Conservation (phyloP, 2,797 vertebrate species). For the Pelochelys cantorii region DNA sequence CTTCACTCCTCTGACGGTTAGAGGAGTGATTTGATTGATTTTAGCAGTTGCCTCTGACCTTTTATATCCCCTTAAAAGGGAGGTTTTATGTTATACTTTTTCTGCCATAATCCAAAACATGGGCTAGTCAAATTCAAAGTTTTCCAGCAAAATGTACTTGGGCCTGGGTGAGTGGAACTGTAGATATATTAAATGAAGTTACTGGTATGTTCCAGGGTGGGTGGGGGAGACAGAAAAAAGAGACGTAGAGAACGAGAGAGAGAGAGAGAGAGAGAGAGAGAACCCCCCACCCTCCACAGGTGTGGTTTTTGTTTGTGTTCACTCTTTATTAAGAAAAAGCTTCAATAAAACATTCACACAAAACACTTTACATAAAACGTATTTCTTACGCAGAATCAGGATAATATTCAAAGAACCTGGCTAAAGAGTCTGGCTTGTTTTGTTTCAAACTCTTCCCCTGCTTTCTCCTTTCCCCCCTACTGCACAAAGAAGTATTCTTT, state of each 20-base stretch:
- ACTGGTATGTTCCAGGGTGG: background rate
- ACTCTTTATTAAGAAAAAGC: background rate
- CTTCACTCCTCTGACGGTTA: background rate
- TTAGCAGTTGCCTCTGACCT: slow-evolving; percentile 23
- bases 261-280: too few species aligned
- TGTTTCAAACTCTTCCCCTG: slow-evolving; percentile 29
- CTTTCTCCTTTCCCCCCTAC: slow-evolving; percentile 49
- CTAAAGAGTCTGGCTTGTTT: background rate
- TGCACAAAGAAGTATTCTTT: slow-evolving; percentile 16
- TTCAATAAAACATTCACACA: background rate
- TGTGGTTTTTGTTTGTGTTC: background rate
- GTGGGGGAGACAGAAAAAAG: too few species aligned
- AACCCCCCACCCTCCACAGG: background rate
- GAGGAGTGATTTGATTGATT: background rate
- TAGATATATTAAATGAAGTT: background rate
- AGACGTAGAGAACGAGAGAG: too few species aligned
- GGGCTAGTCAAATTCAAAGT: background rate
- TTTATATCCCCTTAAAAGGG: slow-evolving; percentile 1
- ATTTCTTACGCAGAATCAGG: background rate
- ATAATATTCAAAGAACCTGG: background rate
- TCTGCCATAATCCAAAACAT: slow-evolving; percentile 27
- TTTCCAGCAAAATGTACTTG: background rate
- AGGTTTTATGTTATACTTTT: background rate
- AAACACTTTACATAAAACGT: background rate
- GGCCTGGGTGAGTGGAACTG: too few species aligned